These are phyloP conservation scores for Globia sparganii DNA, from an alignment of 2,888 invertebrate species.

Conservation along the genomic window DNA sequence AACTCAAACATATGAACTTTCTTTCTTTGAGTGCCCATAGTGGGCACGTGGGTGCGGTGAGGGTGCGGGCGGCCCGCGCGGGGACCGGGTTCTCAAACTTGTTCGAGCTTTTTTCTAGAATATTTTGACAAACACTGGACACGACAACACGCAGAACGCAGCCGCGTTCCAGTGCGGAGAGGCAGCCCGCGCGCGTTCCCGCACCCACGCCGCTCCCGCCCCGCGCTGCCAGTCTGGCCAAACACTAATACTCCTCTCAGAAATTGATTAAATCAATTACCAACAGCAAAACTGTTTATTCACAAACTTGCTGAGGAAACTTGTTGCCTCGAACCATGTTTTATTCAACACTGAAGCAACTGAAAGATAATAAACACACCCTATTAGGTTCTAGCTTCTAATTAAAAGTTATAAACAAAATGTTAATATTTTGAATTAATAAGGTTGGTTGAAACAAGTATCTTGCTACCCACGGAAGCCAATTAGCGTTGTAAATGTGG, in stretches of 20 bases:
- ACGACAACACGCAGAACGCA: too few species aligned
- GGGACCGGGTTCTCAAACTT: too few species aligned
- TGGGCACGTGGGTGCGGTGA: too few species aligned
- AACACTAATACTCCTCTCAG: not conserved
- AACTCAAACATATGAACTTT: too few species aligned
- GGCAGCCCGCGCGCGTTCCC: too few species aligned
- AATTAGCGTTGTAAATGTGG: constrained; percentile 43
- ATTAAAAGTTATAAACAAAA: constrained; percentile 62
- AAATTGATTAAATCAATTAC: constrained; percentile 38
- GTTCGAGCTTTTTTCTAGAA: too few species aligned
- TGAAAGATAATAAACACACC: constrained; percentile 36
- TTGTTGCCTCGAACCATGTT: constrained; percentile 34
- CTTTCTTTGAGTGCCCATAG: too few species aligned
- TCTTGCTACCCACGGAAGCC: constrained; percentile 5
- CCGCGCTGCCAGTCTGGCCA: too few species aligned
- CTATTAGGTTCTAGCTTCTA: constrained; percentile 48
- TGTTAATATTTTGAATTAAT: constrained; percentile 51
- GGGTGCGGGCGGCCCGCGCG: too few species aligned
- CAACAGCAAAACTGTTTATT: constrained; percentile 31
- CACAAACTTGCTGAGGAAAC: constrained; percentile 28
- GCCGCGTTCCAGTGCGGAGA: too few species aligned
- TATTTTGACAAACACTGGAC: too few species aligned
- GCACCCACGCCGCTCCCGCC: too few species aligned
- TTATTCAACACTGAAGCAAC: constrained; percentile 46
- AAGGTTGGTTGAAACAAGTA: constrained; percentile 18